Conservation (phyloP, 2,888 invertebrate species). For the Eremobia ochroleuca region DNA sequence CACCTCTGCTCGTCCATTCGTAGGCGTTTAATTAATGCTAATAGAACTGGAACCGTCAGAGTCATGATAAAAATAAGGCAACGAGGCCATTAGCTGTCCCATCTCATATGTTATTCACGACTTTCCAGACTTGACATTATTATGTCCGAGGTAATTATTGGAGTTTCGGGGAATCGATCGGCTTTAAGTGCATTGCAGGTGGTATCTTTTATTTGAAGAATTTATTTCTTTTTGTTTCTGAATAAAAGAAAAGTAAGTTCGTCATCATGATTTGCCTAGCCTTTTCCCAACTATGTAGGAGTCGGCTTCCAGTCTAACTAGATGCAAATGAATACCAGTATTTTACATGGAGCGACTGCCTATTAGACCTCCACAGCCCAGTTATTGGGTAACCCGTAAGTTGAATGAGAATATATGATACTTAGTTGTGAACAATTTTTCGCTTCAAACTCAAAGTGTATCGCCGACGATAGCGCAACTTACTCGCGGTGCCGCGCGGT, state of each 20-base stretch:
- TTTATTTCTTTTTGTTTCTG: not conserved
- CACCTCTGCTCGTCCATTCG: not conserved
- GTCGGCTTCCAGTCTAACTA: not conserved
- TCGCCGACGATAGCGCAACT: too few relatives aligned
- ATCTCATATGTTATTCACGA: conserved; percentile 53
- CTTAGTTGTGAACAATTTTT: too few relatives aligned
- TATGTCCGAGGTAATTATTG: conserved; percentile 49
- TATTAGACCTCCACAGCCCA: not conserved
- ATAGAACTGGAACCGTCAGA: not conserved
- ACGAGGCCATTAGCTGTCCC: not conserved
- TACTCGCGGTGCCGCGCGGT: too few relatives aligned
- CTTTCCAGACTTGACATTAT: conserved; percentile 30
- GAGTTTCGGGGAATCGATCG: conserved; percentile 55
- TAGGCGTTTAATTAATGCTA: not conserved
- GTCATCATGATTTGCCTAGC: not conserved
- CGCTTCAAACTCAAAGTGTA: too few relatives aligned
- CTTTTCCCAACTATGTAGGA: not conserved
- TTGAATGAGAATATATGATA: too few relatives aligned
- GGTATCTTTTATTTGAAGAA: not conserved
- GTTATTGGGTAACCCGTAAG: not conserved
- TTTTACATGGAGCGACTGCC: not conserved
- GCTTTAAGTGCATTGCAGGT: conserved; percentile 22
- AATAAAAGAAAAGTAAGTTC: not conserved
- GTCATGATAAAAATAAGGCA: conserved; percentile 20
- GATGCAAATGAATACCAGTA: not conserved